Evolutionary conservation across 2,113 vertebrate genomes (phyloP).

Genomic region (Calyptomena viridis): DNA sequence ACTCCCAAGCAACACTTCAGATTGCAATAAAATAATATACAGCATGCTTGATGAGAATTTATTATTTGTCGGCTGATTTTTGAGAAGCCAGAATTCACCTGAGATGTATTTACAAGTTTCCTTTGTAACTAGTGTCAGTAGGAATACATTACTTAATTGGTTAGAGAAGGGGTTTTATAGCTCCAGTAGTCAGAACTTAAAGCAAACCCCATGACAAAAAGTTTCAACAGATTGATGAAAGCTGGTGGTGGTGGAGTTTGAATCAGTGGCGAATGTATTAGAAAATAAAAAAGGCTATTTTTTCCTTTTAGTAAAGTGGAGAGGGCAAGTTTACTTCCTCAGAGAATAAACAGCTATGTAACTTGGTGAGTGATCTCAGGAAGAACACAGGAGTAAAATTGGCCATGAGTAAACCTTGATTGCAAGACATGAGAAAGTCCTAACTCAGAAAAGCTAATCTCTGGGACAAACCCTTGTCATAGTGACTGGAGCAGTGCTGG

Average conservation of each 20-base stretch:
- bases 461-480: not conserved
- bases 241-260: not conserved
- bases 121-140: not conserved
- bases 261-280: not conserved
- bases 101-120: not conserved
- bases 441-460: not conserved
- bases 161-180: not conserved
- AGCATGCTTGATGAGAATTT: not conserved
- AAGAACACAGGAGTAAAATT: not conserved
- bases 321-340: not conserved
- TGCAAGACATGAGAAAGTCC: not conserved
- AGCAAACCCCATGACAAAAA: not conserved
- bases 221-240: not conserved
- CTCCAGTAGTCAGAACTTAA: not conserved
- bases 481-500: not conserved
- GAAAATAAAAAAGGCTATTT: not conserved
- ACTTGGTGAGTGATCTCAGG: not conserved
- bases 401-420: not conserved
- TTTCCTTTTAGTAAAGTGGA: not conserved
- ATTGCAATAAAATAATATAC: not conserved
- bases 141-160: not conserved
- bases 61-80: not conserved
- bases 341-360: not conserved
- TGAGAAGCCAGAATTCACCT: not conserved
- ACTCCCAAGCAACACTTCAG: not conserved